These are phyloP conservation scores for Lydus trimaculatus DNA, from an alignment of 2,888 invertebrate species.

Conservation along the genomic window DNA sequence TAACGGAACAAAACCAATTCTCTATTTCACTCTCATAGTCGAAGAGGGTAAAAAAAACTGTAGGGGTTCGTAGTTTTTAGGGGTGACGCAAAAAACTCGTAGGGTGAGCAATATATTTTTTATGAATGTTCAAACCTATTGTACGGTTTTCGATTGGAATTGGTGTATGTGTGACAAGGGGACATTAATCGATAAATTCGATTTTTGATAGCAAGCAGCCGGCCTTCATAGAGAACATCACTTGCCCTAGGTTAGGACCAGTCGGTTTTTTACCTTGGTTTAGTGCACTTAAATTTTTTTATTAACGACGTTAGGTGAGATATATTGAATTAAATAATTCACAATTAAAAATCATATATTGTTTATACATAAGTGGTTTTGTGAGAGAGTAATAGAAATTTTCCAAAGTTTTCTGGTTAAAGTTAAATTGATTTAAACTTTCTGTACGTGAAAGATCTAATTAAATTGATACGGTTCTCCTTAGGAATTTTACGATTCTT, in stretches of 20 bases:
- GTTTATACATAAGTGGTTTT: background rate
- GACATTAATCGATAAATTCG: slow-evolving; percentile 59
- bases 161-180: slow-evolving; percentile 42
- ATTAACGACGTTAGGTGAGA: background rate
- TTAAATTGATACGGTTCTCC: slow-evolving; percentile 1
- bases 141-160: slow-evolving; percentile 55
- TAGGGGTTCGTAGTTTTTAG: slow-evolving; percentile 41
- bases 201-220: slow-evolving; percentile 47
- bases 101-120: slow-evolving; percentile 53
- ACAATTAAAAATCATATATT: no score
- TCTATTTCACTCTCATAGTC: slow-evolving; percentile 42
- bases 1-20: slow-evolving; percentile 47
- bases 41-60: slow-evolving; percentile 45
- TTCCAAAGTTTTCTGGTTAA: background rate
- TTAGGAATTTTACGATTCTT: background rate
- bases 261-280: slow-evolving; percentile 55
- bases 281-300: slow-evolving; percentile 37
- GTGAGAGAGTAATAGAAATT: background rate
- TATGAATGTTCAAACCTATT: slow-evolving; percentile 58
- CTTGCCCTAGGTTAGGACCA: slow-evolving; percentile 55
- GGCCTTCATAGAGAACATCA: slow-evolving; percentile 18
- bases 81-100: slow-evolving; percentile 54
- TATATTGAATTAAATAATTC: background rate
- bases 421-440: background rate
- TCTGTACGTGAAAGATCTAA: slow-evolving; percentile 3